Conservation (phyloP, 1,140 invertebrate species). For the Battus philenor region DNA sequence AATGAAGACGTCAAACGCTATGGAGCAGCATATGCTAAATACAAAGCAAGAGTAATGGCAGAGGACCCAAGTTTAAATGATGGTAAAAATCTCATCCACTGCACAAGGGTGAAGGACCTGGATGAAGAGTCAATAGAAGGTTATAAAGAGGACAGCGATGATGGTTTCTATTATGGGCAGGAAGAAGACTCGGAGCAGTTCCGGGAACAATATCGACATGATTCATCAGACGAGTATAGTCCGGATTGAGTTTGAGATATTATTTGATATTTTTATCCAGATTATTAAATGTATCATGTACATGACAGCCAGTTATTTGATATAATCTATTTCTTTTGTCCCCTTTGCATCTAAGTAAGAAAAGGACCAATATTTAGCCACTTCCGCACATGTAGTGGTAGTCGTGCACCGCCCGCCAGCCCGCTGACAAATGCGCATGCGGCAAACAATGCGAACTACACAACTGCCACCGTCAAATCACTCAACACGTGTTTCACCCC, state of each 20-base stretch:
- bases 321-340: too few species aligned
- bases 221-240: constrained; percentile 37
- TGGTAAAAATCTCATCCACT: constrained; percentile 35
- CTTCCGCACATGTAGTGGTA: too few species aligned
- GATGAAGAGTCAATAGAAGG: constrained; percentile 41
- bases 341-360: too few species aligned
- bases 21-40: constrained; percentile 64
- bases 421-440: too few species aligned
- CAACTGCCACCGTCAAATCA: too few species aligned
- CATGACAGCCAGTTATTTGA: too few species aligned
- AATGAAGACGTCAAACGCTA: constrained; percentile 63
- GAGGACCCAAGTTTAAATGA: constrained; percentile 34
- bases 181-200: constrained; percentile 61
- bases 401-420: too few species aligned
- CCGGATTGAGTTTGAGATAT: constrained; percentile 41
- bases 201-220: constrained; percentile 43
- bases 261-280: too few species aligned
- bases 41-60: constrained; percentile 54
- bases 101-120: constrained; percentile 33
- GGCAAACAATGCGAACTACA: too few species aligned
- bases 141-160: constrained; percentile 64
- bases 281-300: too few species aligned
- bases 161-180: constrained; percentile 65
- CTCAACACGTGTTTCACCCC: too few species aligned
- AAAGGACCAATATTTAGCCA: too few species aligned